Evolutionary conservation across 2,797 vertebrate genomes (phyloP).

Genomic region (Cirrhinus molitorella): DNA sequence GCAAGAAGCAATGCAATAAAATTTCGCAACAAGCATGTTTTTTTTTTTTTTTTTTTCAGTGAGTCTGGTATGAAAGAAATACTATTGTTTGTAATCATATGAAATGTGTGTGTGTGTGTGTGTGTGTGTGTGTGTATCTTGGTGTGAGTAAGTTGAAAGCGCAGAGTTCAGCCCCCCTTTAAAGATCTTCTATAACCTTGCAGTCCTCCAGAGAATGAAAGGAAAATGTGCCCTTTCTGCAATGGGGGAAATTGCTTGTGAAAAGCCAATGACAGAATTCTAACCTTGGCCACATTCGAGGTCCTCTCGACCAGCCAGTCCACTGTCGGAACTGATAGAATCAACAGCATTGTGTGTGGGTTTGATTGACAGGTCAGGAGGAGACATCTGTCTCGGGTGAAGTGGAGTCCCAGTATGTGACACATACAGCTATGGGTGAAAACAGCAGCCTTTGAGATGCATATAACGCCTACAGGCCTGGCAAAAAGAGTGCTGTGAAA

Average conservation of each 20-base stretch:
- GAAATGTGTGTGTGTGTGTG: background rate
- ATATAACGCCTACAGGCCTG: background rate
- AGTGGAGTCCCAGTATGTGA: slow-evolving; percentile 32
- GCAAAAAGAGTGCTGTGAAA: slow-evolving; percentile 21
- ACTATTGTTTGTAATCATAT: background rate
- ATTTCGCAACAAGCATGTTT: background rate
- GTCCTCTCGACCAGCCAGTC: slow-evolving; percentile 56
- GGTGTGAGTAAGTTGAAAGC: slow-evolving; percentile 19
- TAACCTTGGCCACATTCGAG: slow-evolving; percentile 60
- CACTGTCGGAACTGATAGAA: slow-evolving; percentile 59
- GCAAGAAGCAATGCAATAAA: background rate
- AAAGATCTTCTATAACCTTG: slow-evolving; percentile 60
- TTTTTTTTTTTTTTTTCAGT: too few species aligned
- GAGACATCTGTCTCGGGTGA: slow-evolving; percentile 31
- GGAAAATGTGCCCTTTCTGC: slow-evolving; percentile 61
- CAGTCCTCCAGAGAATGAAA: slow-evolving; percentile 62
- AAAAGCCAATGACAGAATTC: slow-evolving; percentile 61
- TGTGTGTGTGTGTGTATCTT: background rate
- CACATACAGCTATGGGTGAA: slow-evolving; percentile 21
- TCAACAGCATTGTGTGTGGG: slow-evolving; percentile 57
- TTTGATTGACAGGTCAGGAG: slow-evolving; percentile 59
- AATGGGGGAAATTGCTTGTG: slow-evolving; percentile 67
- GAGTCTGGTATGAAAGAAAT: background rate
- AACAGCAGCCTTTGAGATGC: slow-evolving; percentile 41
- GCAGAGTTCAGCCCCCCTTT: slow-evolving; percentile 38